Percentiles rank a stretch among this genome's conserved stretches.
These are phyloP conservation scores for Peromyscus eremicus DNA, from an alignment of 2,797 vertebrate species.

Conservation along the genomic window DNA sequence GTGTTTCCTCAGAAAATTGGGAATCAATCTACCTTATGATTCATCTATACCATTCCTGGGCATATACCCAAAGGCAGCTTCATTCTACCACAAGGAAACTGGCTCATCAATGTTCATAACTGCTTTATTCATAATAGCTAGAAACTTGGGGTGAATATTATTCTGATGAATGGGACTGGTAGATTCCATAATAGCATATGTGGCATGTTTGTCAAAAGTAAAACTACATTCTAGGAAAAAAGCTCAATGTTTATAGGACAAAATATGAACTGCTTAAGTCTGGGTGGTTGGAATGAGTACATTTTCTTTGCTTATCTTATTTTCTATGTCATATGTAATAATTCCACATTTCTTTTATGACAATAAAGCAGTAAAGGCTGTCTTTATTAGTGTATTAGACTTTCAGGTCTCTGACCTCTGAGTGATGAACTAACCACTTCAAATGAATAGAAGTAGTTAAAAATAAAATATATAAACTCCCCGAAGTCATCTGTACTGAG, in stretches of 20 bases:
- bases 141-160: constrained; percentile 26
- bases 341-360: constrained; percentile 10
- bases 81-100: not conserved
- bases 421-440: not conserved
- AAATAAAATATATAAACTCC: constrained; percentile 8
- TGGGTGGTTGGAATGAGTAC: not conserved
- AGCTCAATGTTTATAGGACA: not conserved
- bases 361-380: constrained; percentile 10
- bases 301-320: constrained; percentile 1
- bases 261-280: constrained; percentile 10
- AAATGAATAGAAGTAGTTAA: not conserved
- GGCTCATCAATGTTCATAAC: not conserved
- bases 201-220: constrained; percentile 20
- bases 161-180: not conserved
- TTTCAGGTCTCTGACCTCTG: not conserved
- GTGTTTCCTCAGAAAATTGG: not conserved
- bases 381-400: not conserved
- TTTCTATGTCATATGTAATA: constrained; percentile 43
- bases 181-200: not conserved
- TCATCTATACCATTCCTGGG: not conserved
- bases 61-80: not conserved
- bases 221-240: not conserved
- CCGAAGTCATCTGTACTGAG: not conserved
- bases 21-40: not conserved
- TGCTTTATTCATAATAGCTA: not conserved